A percentile compares a stretch with the other conserved stretches of the same genome.
These are phyloP conservation scores for Dascyllus trimaculatus DNA, from an alignment of 2,113 vertebrate species.

Conservation along the genomic window DNA sequence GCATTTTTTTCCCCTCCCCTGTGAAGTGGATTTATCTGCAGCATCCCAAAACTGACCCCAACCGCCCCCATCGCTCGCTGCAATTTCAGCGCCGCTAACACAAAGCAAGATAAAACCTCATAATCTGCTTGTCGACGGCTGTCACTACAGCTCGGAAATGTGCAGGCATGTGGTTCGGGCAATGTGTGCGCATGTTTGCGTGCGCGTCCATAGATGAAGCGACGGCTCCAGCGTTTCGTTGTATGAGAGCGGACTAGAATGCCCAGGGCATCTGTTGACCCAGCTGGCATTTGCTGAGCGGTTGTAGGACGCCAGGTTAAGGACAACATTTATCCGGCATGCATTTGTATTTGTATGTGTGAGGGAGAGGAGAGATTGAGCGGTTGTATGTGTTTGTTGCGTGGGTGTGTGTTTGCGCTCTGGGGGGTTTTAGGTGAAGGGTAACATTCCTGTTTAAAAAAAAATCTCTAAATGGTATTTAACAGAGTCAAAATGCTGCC, in stretches of 20 bases:
- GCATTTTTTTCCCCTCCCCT: background rate
- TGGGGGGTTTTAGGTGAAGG: conserved; percentile 19
- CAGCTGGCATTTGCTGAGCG: conserved; percentile 77
- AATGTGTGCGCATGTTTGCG: conserved; percentile 13
- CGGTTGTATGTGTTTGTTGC: background rate
- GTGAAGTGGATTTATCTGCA: conserved; percentile 19
- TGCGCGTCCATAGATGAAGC: conserved; percentile 30
- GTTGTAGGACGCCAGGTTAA: conserved; percentile 72
- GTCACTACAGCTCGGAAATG: conserved; percentile 54
- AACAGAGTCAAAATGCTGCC: conserved; percentile 4
- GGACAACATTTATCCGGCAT: conserved; percentile 72
- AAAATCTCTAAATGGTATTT: conserved; percentile 10
- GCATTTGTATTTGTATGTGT: conserved; percentile 50
- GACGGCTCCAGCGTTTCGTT: conserved; percentile 62
- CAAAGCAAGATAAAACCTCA: conserved; percentile 71
- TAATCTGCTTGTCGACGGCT: conserved; percentile 73
- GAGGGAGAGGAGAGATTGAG: background rate
- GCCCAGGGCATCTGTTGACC: conserved; percentile 80
- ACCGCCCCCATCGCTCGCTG: conserved; percentile 23
- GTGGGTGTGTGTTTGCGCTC: conserved; percentile 18
- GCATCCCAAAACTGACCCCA: conserved; percentile 43
- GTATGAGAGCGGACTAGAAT: conserved; percentile 56
- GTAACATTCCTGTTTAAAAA: conserved; percentile 8
- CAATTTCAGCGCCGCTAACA: conserved; percentile 41
- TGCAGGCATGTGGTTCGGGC: conserved; percentile 46